phyloP scores from a whole-genome alignment of 1,140 invertebrate genomes.

The Eumaeus atala region DNA sequence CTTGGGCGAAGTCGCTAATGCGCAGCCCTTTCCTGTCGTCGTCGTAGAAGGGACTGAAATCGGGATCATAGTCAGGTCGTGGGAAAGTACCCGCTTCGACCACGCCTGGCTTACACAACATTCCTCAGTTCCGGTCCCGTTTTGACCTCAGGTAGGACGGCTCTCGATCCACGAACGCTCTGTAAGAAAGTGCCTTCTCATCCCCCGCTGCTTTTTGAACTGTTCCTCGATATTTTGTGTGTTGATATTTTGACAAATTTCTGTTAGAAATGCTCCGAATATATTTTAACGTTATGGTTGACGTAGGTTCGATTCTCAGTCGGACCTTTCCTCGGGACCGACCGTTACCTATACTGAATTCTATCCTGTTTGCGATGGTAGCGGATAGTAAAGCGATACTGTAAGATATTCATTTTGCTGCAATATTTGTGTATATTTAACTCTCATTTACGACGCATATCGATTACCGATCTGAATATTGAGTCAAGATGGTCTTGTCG shows the following conservation, averaged over 20 bases:
- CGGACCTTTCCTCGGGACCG: too few relatives aligned
- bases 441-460: not conserved
- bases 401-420: too few relatives aligned
- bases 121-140: not conserved
- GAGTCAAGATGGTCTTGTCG: constrained; percentile 36
- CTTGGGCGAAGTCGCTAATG: too few relatives aligned
- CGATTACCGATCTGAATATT: constrained; percentile 24
- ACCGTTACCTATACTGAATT: too few relatives aligned
- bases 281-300: not conserved
- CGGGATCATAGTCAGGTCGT: too few relatives aligned
- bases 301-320: too few relatives aligned
- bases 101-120: too few relatives aligned
- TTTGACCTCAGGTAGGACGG: not conserved
- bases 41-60: too few relatives aligned
- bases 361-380: too few relatives aligned
- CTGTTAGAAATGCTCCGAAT: constrained; percentile 16
- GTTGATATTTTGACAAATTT: constrained; percentile 24
- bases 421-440: not conserved
- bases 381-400: too few relatives aligned
- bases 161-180: constrained; percentile 11
- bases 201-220: constrained; percentile 8
- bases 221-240: constrained; percentile 3
- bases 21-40: too few relatives aligned
- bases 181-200: constrained; percentile 6
- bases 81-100: too few relatives aligned